Base-by-base conservation (phyloP, 1,140 invertebrate genomes). In the Papilio machaon region DNA sequence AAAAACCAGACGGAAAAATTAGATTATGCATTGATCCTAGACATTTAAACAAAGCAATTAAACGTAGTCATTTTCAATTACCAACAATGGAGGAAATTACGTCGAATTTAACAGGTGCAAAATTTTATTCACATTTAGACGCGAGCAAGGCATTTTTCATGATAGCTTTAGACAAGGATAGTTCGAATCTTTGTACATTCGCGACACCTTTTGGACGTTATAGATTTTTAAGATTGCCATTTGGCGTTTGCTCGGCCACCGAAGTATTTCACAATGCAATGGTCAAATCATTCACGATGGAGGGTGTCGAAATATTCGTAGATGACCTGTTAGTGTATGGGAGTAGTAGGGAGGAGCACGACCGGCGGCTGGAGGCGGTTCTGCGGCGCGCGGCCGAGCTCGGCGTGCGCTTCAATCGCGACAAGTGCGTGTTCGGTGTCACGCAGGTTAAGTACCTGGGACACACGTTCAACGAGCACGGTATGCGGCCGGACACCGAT, bases 281-380 rank as follows among this genome's bases (percentile, higher is more conserved):
- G 77, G 15, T 11, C 67, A 17, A 79, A 81, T 76, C 58, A 15
- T 76, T 54, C 19, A 49, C 70, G 38, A 46, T 82, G 35, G 82
- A 84, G 17, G 84, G 84, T 10, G 80, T 84, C n/a, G 79, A 84
- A 19, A 81, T 73, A 46, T 86, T 84, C 70, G 86, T 92, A 30
- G 91, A 95, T 79, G 93, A 94, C 80, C 84, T 94, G 38, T 83
- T 94, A 6, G 78, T 90, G 13, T 89, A 83, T 82, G 91, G 88
- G 13, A 83, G 67, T 80, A 85, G 78, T 35, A 79, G 76, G 49
- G 43, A 79, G 58, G 85, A 89, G 60, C 90, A 90, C 77, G 85
- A 90, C 81, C 2, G 73, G 58, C 75, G 82, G 58, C 54, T 90
- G 13, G 81, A 82, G 47, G 23, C 73, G 64, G 60, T 90, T 0